These are phyloP conservation scores for Pipistrellus pygmaeus DNA, from an alignment of 2,797 vertebrate genomes.

Conservation along the genomic window DNA sequence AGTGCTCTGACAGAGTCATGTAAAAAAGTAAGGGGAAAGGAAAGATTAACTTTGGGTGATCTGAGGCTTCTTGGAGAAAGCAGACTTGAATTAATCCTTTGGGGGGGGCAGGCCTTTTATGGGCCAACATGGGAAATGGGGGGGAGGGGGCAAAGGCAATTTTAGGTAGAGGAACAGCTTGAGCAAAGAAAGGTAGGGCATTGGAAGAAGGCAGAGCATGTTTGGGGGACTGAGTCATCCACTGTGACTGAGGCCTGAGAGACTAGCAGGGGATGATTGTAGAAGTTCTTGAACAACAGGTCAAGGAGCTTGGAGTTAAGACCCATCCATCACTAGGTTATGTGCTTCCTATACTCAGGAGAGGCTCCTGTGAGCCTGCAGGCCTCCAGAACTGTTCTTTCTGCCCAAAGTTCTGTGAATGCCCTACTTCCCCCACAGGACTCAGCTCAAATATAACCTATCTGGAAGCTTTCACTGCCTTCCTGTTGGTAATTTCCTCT, in stretches of 20 bases:
- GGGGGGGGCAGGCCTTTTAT: neutral
- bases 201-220: neutral
- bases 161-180: constrained; percentile 9
- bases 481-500: neutral
- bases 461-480: constrained; percentile 1
- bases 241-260: neutral
- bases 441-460: constrained; percentile 9
- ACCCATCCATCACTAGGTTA: neutral
- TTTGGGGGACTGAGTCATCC: neutral
- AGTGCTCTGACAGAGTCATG: neutral
- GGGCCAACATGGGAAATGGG: neutral
- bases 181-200: neutral
- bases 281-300: neutral
- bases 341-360: neutral
- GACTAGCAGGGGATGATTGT: neutral
- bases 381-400: neutral
- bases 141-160: neutral
- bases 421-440: neutral
- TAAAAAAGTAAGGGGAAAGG: neutral
- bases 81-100: constrained; percentile 25
- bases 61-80: constrained; percentile 25
- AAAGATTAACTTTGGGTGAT: neutral
- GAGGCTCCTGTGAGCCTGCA: neutral
- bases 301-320: neutral
- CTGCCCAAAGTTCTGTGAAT: neutral